Evolutionary conservation across 2,888 invertebrate genomes (phyloP).

Genomic region (Chironomus tentans): DNA sequence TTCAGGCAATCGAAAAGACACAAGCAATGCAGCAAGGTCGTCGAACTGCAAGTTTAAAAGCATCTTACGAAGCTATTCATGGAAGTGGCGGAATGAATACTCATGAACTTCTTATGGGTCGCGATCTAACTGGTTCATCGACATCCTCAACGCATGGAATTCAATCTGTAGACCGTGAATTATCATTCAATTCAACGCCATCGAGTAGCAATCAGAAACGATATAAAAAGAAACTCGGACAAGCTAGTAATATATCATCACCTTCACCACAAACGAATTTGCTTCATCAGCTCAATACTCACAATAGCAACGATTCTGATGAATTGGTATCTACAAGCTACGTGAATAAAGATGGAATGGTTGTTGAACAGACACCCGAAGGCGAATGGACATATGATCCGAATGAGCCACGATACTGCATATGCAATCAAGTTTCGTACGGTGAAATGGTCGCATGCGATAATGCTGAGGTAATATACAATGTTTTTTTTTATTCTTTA

Average conservation of each 20-base stretch:
- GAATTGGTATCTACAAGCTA: conserved; percentile 27
- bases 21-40: conserved; percentile 94
- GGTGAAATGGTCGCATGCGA: conserved; percentile 99
- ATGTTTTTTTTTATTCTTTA: conserved; percentile 7
- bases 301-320: conserved; percentile 31
- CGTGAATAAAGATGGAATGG: conserved; percentile 36
- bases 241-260: conserved; percentile 26
- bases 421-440: conserved; percentile 95
- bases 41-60: conserved; percentile 86
- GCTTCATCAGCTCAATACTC: conserved; percentile 36
- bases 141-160: conserved; percentile 53
- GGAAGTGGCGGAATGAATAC: conserved; percentile 50
- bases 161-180: conserved; percentile 54
- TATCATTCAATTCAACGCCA: conserved; percentile 37
- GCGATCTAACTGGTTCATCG: conserved; percentile 49
- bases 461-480: conserved; percentile 67
- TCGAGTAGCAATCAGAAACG: conserved; percentile 50
- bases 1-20: conserved; percentile 92
- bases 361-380: conserved; percentile 45
- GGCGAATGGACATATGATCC: conserved; percentile 91
- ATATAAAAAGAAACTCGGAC: conserved; percentile 49
- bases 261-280: conserved; percentile 31
- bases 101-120: conserved; percentile 58
- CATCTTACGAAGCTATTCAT: conserved; percentile 85
- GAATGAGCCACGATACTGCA: conserved; percentile 91